Conservation (phyloP, 2,797 vertebrate genomes). For the Pogonophryne albipinna region DNA sequence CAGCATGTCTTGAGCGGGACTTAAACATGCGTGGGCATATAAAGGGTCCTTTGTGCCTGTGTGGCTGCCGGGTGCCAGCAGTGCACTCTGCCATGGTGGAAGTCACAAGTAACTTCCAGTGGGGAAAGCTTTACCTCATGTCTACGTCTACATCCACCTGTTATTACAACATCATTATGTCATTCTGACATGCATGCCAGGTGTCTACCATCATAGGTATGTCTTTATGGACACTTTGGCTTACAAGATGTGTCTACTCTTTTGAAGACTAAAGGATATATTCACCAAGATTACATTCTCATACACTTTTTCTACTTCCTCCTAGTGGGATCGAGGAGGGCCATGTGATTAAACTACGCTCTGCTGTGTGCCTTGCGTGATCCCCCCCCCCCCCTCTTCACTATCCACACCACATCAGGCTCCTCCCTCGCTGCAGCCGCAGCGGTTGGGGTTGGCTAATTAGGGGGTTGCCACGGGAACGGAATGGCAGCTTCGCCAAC, state of each 20-base stretch:
- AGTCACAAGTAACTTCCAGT: slow-evolving; percentile 49
- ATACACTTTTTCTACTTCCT: neutral
- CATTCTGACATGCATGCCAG: slow-evolving; percentile 50
- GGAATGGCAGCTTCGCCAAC: slow-evolving; percentile 82
- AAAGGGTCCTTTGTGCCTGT: slow-evolving; percentile 79
- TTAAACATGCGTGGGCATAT: slow-evolving; percentile 74
- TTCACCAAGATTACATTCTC: neutral
- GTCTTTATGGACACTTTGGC: slow-evolving; percentile 23
- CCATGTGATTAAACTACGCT: too few species aligned
- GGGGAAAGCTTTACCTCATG: slow-evolving; percentile 46
- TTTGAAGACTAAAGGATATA: neutral
- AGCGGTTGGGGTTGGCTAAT: slow-evolving; percentile 82
- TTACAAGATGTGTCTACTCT: neutral
- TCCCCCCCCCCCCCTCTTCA: neutral
- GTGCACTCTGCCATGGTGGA: slow-evolving; percentile 51
- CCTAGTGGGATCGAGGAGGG: neutral
- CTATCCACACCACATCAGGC: slow-evolving; percentile 68
- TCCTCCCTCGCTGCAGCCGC: slow-evolving; percentile 62
- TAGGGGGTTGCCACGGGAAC: slow-evolving; percentile 86
- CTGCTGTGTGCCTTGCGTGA: slow-evolving; percentile 15
- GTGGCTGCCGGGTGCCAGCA: slow-evolving; percentile 62
- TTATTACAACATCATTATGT: slow-evolving; percentile 52
- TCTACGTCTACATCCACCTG: slow-evolving; percentile 52
- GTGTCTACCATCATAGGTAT: slow-evolving; percentile 35
- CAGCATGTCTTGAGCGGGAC: slow-evolving; percentile 67